Base-by-base conservation (phyloP, 2,888 invertebrate species). In the Myathropa florea region DNA sequence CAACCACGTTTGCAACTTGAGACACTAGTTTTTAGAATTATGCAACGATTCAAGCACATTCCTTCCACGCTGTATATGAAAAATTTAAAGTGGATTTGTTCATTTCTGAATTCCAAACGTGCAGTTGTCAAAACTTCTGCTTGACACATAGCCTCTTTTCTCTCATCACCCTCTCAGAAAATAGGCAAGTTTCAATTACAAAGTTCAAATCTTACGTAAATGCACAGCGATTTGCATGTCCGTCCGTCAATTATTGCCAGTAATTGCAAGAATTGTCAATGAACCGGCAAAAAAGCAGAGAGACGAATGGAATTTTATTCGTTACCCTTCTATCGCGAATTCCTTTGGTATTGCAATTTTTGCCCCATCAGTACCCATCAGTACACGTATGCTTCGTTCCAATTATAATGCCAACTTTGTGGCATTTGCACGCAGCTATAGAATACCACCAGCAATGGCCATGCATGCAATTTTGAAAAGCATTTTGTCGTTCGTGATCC, bases 191-290 rank as follows among this genome's bases (percentile, higher is more conserved):
- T 24, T 24, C 3, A 23, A 57, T 14, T 57, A 7, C 18, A 59
- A 79, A 79, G 78, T 71, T 30, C 63, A 79, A 71, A 24, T 10
- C 28, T 24, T 21, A 46, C 71, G 71, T 79, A 59, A 68, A 65
- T 71, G 78, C 24, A 18, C 6, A 33, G 0, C 36, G 18, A 79
- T 79, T 79, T 79, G 71, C 78, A 79, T 79, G 78, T 79, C 71
- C 59, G 33, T 24, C 39, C 23, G 24, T 71, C 78, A 70, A 63
- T 63, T 63, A 78, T 39, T 55, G 7, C 12, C 63, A 57, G 78
- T 71, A 78, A 78, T 78, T 71, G 78, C 71, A 64, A 57, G 71
- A 46, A 39, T 64, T 71, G 28, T 71, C 78, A 78, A 33, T 77
- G 61, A 26, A 64, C 14, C 28, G 14, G 64, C 46, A 46, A 64